Evolutionary conservation across 2,113 vertebrate species (phyloP), one percentile per base, ranked within the genome.

Genomic region (Equus przewalskii): DNA sequence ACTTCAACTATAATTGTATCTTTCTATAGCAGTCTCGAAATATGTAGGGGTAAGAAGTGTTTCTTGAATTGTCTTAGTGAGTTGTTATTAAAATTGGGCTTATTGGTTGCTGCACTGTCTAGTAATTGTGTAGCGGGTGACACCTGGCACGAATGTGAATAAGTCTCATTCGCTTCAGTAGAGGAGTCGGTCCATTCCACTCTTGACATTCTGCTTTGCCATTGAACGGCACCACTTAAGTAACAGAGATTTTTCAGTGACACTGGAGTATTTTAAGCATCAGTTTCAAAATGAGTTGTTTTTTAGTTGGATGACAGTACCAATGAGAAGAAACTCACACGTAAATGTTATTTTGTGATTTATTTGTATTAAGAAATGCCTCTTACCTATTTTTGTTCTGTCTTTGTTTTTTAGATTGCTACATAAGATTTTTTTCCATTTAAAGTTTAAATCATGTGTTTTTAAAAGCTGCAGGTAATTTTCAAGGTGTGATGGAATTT

Each of bases 331-430:
- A 78, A 83, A 82, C 65, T 75, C 72, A 92, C 11, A 84, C n/a
- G 33, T 69, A 79, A 69, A 75, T 88, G 51, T 33, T 79, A 73
- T 69, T 94, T 82, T 97, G 2, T 83, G 46, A 92, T 81, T 95
- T 83, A 87, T 95, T 88, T 94, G 56, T 87, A 92, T 90, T 87
- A 93, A 97, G 93, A 98, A 95, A 94, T 98, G 81, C 94, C 97
- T 97, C 93, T 72, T 97, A 88, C 85, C 58, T 62, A 10, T 72
- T 79, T 69, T 73, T 56, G 70, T 89, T 83, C 82, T 24, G 41
- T 30, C 67, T 83, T 84, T 96, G 5, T 78, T 65, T 96, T 94
- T 87, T 89, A 24, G n/a, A 88, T 97, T 95, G 81, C 93, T 91
- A 33, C 64, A 21, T 96, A 83, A 92, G n/a, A 85, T 36, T 91